These are phyloP conservation scores for Rhodophaea formosa DNA, from an alignment of 2,888 invertebrate genomes.

Conservation along the genomic window DNA sequence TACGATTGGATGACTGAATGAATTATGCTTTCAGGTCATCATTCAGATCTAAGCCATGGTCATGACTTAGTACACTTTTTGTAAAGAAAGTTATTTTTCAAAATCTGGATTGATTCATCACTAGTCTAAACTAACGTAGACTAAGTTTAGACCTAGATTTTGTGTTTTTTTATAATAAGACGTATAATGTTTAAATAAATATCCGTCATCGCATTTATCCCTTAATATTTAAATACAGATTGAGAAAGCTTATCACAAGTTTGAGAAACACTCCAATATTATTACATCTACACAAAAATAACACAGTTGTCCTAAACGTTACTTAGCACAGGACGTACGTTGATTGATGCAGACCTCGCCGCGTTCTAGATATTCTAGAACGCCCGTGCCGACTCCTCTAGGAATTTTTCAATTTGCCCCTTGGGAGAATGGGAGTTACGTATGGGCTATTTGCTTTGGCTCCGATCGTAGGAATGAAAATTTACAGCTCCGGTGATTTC, in stretches of 20 bases:
- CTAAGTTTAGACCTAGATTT: no score
- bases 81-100: no score
- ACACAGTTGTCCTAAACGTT: constrained; percentile 42
- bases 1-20: no score
- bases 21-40: no score
- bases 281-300: constrained; percentile 45
- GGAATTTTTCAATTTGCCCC: constrained; percentile 64
- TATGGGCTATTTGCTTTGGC: constrained; percentile 42
- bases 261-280: constrained; percentile 47
- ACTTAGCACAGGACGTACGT: constrained; percentile 39
- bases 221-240: no score
- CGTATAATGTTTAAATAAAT: no score
- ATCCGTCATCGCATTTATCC: no score
- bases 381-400: constrained; percentile 38
- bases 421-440: constrained; percentile 50
- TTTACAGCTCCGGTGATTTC: constrained; percentile 17
- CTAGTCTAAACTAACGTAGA: no score
- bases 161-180: no score
- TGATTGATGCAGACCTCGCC: constrained; percentile 34
- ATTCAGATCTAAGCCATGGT: no score
- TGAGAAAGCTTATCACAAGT: not conserved
- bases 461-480: constrained; percentile 21
- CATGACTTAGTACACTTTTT: no score
- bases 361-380: constrained; percentile 48
- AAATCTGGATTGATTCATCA: no score